These are phyloP conservation scores for Notospermus geniculatus DNA, from an alignment of 1,140 invertebrate genomes.

Conservation along the genomic window DNA sequence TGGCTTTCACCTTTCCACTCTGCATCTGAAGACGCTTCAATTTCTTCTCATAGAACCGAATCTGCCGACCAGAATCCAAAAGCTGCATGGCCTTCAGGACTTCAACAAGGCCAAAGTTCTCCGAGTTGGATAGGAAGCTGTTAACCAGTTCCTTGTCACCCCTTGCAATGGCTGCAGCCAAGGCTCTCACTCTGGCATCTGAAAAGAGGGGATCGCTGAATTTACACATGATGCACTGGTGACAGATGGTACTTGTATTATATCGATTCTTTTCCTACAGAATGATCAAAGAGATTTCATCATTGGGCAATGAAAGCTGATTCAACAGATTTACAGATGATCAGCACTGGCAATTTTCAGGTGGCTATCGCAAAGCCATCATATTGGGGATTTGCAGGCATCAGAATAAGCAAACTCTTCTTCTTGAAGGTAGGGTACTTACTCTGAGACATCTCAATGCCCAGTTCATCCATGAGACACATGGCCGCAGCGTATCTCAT, in stretches of 20 bases:
- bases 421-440: constrained; percentile 29
- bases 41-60: constrained; percentile 44
- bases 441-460: constrained; percentile 49
- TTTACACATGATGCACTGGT: too few species aligned
- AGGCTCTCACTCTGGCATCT: constrained; percentile 44
- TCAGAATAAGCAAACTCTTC: too few species aligned
- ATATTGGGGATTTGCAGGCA: too few species aligned
- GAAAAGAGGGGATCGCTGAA: constrained; percentile 22
- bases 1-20: constrained; percentile 34
- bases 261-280: too few species aligned
- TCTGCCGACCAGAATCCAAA: constrained; percentile 43
- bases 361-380: too few species aligned
- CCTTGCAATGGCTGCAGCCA: constrained; percentile 50
- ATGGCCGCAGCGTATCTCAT: constrained; percentile 44
- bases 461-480: constrained; percentile 37
- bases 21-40: constrained; percentile 41
- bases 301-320: too few species aligned
- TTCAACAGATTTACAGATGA: too few species aligned
- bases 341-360: too few species aligned
- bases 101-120: constrained; percentile 48
- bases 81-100: constrained; percentile 47
- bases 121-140: constrained; percentile 34
- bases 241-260: too few species aligned
- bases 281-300: too few species aligned
- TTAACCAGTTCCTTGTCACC: constrained; percentile 42